Base-by-base conservation (phyloP, 1,140 invertebrate genomes). In the Bradynema listronoti region DNA sequence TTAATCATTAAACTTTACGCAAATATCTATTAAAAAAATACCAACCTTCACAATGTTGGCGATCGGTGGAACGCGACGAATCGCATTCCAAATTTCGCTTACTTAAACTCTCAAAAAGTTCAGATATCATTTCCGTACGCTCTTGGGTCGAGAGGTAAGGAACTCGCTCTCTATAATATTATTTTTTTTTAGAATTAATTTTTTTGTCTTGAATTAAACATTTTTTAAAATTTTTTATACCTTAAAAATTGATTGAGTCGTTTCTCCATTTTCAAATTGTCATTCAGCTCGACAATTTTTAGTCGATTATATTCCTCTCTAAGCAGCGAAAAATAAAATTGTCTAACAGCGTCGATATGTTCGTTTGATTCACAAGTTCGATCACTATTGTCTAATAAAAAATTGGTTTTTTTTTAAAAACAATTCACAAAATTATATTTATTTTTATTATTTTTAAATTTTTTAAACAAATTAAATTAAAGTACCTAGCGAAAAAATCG, bases 281-380 rank as follows among this genome's bases (percentile, higher is more conserved):
- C 58, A n/a, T 47, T 30, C 30, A 62, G 45, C 27, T 63, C 61
- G n/a, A 63, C 61, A 29, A 63, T 61, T 7, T 33, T 33, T 14
- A 63, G 47, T n/a, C 62, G 29, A 16, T 63, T 61, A 61, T 54
- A 41, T 52, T 63, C 61, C 36, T 52, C 61, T 6, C 49, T 52
- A 32, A 63, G 34, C 25, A 63, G 57, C 16, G 61, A 66, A 22
- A 63, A 47, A 45, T 63, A 63, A 52, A 64, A 63, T 22, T 65
- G 34, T 9, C 47, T 27, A 9, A 63, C 60, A 22, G 56, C 60
- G 14, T 4, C 22, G 2, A 34, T 43, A n/a, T 5, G 55, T 22
- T 32, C n/a, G n/a, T n/a, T n/a, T n/a, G n/a, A n/a, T n/a, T n/a
- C n/a, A n/a, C n/a, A n/a, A n/a, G n/a, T n/a, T n/a, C n/a, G n/a